phyloP scores from a whole-genome alignment of 2,113 vertebrate genomes.

The Prochilodus magdalenae region DNA sequence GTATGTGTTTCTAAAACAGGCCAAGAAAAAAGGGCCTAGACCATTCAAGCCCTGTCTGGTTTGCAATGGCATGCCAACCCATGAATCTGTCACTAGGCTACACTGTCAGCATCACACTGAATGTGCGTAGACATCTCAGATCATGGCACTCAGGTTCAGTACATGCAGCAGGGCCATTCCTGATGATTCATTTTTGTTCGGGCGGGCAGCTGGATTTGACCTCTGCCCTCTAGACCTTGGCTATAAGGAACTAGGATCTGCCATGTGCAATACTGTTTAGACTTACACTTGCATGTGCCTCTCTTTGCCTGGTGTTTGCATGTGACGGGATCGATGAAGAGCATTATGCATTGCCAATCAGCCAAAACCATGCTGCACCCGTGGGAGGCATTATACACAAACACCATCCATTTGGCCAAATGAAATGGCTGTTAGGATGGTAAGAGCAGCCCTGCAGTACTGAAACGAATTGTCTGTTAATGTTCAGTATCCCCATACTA shows the following conservation, averaged over 20 bases:
- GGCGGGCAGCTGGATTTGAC: neutral
- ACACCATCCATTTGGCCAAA: slow-evolving; percentile 73
- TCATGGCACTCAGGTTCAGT: neutral
- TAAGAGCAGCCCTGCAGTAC: slow-evolving; percentile 24
- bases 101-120: slow-evolving; percentile 24
- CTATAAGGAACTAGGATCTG: neutral
- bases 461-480: slow-evolving; percentile 27
- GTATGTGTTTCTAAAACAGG: slow-evolving; percentile 3
- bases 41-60: neutral
- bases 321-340: slow-evolving; percentile 68
- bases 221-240: slow-evolving; percentile 4
- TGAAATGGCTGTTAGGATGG: slow-evolving; percentile 69
- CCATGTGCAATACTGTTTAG: neutral
- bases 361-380: slow-evolving; percentile 48
- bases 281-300: neutral
- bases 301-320: slow-evolving; percentile 53
- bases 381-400: slow-evolving; percentile 61
- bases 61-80: slow-evolving; percentile 32
- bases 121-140: slow-evolving; percentile 35
- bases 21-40: neutral
- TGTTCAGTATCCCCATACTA: neutral
- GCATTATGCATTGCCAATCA: slow-evolving; percentile 60
- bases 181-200: neutral
- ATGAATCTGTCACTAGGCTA: slow-evolving; percentile 8
- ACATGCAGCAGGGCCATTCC: neutral